A percentile compares a stretch with the other conserved stretches of the same genome.
phyloP scores from a whole-genome alignment of 2,113 vertebrate genomes.

The Emberiza fucata region DNA sequence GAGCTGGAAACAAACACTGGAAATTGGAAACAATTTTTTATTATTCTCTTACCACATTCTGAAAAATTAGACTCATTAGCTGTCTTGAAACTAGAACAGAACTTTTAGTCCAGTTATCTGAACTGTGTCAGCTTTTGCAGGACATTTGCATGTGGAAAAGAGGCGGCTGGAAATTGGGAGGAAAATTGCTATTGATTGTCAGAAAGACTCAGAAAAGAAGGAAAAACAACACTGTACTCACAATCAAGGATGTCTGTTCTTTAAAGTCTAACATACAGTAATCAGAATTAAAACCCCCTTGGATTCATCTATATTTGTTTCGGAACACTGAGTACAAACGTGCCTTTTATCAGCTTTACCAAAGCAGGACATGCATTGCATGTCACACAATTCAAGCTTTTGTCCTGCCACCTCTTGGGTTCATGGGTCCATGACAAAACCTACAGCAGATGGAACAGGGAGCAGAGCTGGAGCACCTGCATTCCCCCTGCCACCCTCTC shows the following conservation, averaged over 20 bases:
- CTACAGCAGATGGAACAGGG: background rate
- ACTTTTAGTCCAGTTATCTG: background rate
- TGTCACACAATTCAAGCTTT: background rate
- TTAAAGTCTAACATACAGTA: background rate
- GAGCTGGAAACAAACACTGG: background rate
- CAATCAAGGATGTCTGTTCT: background rate
- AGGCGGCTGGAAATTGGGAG: background rate
- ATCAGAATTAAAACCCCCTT: background rate
- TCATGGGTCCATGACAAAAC: background rate
- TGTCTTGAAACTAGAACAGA: background rate
- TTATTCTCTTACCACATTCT: background rate
- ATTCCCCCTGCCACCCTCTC: background rate
- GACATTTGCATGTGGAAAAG: background rate
- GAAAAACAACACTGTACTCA: background rate
- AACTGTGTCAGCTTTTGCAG: background rate
- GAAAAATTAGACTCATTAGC: background rate
- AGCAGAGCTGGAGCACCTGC: background rate
- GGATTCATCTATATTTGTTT: background rate
- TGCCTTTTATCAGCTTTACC: background rate
- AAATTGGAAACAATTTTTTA: background rate
- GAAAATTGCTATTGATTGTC: background rate
- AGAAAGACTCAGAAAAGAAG: background rate
- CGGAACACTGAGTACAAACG: background rate
- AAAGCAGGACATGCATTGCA: background rate
- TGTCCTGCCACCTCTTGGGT: background rate